A percentile compares a stretch with the other conserved stretches of the same genome.
Conservation (phyloP, 2,113 vertebrate species). For the Stigmatopora nigra region DNA sequence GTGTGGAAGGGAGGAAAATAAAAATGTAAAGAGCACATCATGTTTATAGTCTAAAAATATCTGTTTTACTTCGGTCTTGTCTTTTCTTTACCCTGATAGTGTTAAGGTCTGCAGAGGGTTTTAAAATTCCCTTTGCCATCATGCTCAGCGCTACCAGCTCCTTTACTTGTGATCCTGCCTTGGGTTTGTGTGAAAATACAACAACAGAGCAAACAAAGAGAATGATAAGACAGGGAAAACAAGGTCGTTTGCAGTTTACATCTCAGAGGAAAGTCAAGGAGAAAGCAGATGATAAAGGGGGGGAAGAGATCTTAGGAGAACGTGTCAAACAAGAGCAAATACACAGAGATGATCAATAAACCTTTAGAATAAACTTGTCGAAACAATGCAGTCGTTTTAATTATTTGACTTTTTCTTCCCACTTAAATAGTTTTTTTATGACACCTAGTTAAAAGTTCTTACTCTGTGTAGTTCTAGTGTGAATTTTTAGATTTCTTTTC, state of each 20-base stretch:
- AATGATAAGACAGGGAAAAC: constrained; percentile 41
- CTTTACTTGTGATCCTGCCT: constrained; percentile 40
- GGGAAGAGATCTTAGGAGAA: constrained; percentile 33
- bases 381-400: not conserved
- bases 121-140: constrained; percentile 31
- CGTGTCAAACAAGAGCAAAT: constrained; percentile 3
- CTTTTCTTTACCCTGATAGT: constrained; percentile 41
- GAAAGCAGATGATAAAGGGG: constrained; percentile 22
- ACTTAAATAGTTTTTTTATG: not conserved
- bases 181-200: constrained; percentile 45
- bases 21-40: not conserved
- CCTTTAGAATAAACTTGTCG: constrained; percentile 12
- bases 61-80: constrained; percentile 37
- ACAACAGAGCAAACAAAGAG: constrained; percentile 49
- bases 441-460: not conserved
- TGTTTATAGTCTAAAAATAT: constrained; percentile 33
- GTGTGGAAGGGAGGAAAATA: constrained; percentile 54
- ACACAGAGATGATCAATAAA: constrained; percentile 43
- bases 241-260: constrained; percentile 65
- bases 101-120: constrained; percentile 37
- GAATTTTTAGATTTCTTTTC: constrained; percentile 16
- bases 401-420: not conserved
- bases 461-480: constrained; percentile 3
- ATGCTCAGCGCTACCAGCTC: constrained; percentile 36
- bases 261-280: constrained; percentile 36